A percentile compares a stretch with the other conserved stretches of the same genome.
Evolutionary conservation across 2,797 vertebrate genomes (phyloP).

Genomic region (Sebastes flavidus): DNA sequence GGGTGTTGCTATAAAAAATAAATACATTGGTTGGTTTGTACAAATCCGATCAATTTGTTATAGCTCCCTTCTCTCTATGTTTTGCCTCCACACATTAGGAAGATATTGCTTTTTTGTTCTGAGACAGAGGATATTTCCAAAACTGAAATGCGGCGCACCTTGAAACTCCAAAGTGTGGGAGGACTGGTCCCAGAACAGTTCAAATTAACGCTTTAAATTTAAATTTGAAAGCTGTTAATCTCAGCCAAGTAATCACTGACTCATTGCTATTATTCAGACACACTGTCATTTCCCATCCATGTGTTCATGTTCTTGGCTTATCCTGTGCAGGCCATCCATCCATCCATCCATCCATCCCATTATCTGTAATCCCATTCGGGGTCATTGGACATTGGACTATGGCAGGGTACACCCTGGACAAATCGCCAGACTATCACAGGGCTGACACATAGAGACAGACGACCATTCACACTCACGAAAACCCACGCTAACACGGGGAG

Average conservation of each 20-base stretch:
- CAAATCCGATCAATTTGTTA: not conserved
- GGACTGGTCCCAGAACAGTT: not conserved
- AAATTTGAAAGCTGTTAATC: not conserved
- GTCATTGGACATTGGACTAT: no score
- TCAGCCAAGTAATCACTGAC: not conserved
- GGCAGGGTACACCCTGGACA: rapidly evolving
- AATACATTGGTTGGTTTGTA: no score
- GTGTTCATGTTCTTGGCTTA: no score
- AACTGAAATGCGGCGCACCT: not conserved
- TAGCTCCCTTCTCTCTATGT: not conserved
- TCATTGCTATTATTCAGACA: not conserved
- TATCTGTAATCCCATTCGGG: no score
- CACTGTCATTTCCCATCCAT: not conserved
- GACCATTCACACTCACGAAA: no score
- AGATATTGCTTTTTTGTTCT: not conserved
- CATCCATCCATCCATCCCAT: no score
- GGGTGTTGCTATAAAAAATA: no score
- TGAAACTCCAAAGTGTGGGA: not conserved
- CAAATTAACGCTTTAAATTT: not conserved
- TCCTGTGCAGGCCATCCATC: no score
- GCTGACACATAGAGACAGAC: no score
- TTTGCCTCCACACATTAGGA: not conserved
- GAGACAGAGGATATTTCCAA: not conserved
- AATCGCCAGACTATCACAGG: no score
- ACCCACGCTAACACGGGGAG: no score